Evolutionary conservation across 2,113 vertebrate species (phyloP).

Genomic region (Boleophthalmus pectinirostris): DNA sequence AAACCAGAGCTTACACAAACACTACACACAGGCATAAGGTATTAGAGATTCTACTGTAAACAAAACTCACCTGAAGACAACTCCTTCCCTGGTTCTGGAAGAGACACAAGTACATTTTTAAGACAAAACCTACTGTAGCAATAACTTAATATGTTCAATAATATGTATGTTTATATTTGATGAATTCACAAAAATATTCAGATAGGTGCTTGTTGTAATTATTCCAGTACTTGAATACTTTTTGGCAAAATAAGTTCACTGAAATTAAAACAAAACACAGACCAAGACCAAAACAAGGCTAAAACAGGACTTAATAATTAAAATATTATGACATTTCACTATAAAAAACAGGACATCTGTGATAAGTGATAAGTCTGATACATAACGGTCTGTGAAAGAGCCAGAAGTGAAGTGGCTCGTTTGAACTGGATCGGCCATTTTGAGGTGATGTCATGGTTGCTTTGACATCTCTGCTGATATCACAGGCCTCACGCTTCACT

Average conservation of each 20-base stretch:
- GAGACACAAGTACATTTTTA: constrained; percentile 1
- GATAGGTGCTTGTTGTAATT: too few species aligned
- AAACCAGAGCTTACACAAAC: not conserved
- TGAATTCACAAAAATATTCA: not conserved
- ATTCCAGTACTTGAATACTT: too few species aligned
- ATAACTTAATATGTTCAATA: too few species aligned
- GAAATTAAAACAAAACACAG: not conserved
- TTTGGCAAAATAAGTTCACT: not conserved
- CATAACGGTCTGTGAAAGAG: not conserved
- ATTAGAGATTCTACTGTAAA: not conserved
- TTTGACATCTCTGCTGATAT: constrained; percentile 38
- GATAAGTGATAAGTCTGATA: too few species aligned
- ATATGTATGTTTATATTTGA: not conserved
- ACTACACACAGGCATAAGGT: not conserved
- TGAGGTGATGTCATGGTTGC: constrained; percentile 14
- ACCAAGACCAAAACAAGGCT: not conserved
- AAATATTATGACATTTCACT: too few species aligned
- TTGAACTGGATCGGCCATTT: constrained; percentile 21
- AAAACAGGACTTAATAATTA: too few species aligned
- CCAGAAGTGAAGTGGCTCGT: constrained; percentile 5
- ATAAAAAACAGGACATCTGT: too few species aligned
- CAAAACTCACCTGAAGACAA: constrained; percentile 72
- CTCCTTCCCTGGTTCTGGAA: constrained; percentile 65
- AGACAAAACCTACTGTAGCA: too few species aligned
- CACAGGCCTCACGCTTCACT: constrained; percentile 60